phyloP scores from a whole-genome alignment of 2,113 vertebrate species.

The Erpornis zantholeuca region DNA sequence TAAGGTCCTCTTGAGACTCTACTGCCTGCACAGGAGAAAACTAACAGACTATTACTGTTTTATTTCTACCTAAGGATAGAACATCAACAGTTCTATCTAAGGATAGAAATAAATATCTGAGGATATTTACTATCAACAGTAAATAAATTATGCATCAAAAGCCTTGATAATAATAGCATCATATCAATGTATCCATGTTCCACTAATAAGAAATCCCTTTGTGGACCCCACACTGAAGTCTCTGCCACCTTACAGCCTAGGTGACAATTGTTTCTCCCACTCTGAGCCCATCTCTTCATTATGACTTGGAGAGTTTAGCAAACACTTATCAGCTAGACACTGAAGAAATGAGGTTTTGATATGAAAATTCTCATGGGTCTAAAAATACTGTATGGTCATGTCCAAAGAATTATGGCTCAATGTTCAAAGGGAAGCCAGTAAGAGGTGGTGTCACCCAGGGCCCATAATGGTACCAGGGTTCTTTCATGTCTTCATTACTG shows the following conservation, averaged over 20 bases:
- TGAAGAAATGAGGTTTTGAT: neutral
- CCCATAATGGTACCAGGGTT: neutral
- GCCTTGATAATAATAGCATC: neutral
- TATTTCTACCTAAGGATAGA: neutral
- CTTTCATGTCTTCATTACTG: neutral
- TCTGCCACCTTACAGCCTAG: neutral
- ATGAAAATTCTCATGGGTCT: neutral
- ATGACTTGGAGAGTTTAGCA: neutral
- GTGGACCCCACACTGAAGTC: neutral
- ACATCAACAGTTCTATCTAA: too few relatives aligned
- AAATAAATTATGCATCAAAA: neutral
- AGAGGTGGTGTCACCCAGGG: neutral
- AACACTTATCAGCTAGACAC: neutral
- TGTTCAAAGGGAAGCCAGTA: neutral
- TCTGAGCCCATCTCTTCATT: neutral
- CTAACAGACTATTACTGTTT: neutral
- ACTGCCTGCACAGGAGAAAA: neutral
- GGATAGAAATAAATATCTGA: too few relatives aligned
- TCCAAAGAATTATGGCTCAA: neutral
- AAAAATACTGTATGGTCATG: rapidly evolving
- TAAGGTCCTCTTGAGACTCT: neutral
- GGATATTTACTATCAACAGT: too few relatives aligned
- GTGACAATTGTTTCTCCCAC: neutral
- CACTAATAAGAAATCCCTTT: neutral
- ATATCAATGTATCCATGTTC: neutral